Conservation (phyloP, 1,140 invertebrate species). For the Procambarus virginalis region DNA sequence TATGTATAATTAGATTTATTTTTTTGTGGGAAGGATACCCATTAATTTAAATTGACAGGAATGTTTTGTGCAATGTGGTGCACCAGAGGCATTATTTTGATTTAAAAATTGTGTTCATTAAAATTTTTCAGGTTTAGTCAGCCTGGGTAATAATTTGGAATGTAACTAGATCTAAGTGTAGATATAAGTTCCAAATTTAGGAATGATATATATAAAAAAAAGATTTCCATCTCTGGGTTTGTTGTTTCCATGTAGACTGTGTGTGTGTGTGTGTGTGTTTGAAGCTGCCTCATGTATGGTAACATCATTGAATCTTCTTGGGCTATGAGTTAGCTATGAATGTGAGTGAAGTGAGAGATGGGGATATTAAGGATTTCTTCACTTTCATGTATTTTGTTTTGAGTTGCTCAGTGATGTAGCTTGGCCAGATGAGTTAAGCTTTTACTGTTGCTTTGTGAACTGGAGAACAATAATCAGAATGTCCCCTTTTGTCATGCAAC, state of each 20-base stretch:
- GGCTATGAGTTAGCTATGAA: slow-evolving; percentile 57
- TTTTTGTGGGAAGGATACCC: neutral
- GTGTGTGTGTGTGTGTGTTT: neutral
- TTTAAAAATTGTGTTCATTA: neutral
- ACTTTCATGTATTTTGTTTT: slow-evolving; percentile 22
- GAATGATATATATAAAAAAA: slow-evolving; percentile 2
- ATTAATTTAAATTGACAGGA: neutral
- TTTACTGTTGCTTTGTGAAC: slow-evolving; percentile 52
- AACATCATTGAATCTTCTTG: slow-evolving; percentile 37
- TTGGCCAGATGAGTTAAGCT: slow-evolving; percentile 48
- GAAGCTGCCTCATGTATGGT: slow-evolving; percentile 3
- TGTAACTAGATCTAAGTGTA: slow-evolving; percentile 31
- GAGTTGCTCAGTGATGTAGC: slow-evolving; percentile 60
- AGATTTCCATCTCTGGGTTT: slow-evolving; percentile 36
- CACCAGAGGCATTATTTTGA: neutral
- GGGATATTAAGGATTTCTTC: slow-evolving; percentile 27
- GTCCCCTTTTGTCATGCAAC: slow-evolving; percentile 51
- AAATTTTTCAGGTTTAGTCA: slow-evolving; percentile 17
- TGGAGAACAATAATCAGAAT: slow-evolving; percentile 39
- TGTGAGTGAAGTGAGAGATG: slow-evolving; percentile 24
- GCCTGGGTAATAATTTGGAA: slow-evolving; percentile 15
- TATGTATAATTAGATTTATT: neutral
- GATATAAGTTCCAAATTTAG: slow-evolving; percentile 26
- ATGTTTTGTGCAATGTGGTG: neutral
- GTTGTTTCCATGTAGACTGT: slow-evolving; percentile 39